These are phyloP conservation scores for Pavo muticus DNA, from an alignment of 2,113 vertebrate genomes.

Conservation along the genomic window DNA sequence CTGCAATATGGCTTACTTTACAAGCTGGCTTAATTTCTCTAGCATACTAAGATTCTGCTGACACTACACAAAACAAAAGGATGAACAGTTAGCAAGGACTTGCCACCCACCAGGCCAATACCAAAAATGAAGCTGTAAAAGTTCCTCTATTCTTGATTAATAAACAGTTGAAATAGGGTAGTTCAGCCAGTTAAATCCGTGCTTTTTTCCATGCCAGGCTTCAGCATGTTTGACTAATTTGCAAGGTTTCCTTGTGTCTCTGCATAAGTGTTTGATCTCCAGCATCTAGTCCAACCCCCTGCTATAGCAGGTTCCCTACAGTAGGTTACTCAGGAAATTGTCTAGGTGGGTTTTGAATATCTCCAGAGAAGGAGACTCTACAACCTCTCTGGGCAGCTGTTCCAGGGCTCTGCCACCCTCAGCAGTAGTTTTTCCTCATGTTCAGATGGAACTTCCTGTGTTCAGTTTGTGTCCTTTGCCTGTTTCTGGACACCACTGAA, in stretches of 20 bases:
- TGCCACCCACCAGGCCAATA: neutral
- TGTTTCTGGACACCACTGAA: no score
- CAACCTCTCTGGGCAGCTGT: no score
- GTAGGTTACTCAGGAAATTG: no score
- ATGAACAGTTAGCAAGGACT: neutral
- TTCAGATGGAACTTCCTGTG: no score
- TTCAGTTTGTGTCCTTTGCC: no score
- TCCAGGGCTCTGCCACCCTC: no score
- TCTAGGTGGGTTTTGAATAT: no score
- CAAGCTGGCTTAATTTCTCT: neutral
- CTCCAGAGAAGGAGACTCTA: no score
- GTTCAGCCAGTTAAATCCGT: neutral
- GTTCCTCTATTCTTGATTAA: neutral
- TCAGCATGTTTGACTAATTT: neutral
- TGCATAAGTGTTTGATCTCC: neutral
- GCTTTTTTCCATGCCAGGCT: neutral
- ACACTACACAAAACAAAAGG: fast-evolving
- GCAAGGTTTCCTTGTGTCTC: neutral
- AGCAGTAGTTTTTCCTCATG: no score
- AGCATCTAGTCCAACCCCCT: neutral
- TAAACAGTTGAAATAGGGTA: neutral
- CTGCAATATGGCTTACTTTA: neutral
- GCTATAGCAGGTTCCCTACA: no score
- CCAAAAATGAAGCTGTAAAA: neutral
- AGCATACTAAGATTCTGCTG: neutral